phyloP scores from a whole-genome alignment of 2,113 vertebrate genomes.

The Rhinoderma darwinii region DNA sequence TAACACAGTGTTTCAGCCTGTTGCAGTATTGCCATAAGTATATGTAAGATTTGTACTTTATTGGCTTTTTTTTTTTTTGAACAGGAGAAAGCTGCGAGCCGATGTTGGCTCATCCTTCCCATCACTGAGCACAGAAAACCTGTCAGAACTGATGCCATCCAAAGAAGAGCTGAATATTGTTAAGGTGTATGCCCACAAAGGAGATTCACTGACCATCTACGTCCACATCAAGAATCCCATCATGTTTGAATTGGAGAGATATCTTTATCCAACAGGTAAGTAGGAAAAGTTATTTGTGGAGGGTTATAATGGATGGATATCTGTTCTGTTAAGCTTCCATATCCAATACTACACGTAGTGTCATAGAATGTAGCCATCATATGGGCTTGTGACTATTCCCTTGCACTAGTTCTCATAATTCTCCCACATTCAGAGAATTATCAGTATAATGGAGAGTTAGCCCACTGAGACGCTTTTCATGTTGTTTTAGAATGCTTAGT shows the following conservation, averaged over 20 bases:
- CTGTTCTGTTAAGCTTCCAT: not conserved
- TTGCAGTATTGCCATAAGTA: not conserved
- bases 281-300: not conserved
- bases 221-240: constrained; percentile 84
- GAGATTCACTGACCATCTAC: constrained; percentile 85
- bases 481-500: no score
- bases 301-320: not conserved
- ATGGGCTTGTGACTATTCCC: no score
- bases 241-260: constrained; percentile 89
- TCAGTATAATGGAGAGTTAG: no score
- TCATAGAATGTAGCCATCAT: not conserved
- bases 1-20: not conserved
- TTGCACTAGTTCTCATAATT: no score
- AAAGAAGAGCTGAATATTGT: constrained; percentile 91
- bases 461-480: no score
- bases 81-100: constrained; percentile 87
- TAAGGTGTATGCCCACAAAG: constrained; percentile 87
- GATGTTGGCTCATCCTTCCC: constrained; percentile 83
- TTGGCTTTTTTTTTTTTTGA: constrained; percentile 6
- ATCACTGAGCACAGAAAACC: constrained; percentile 75
- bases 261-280: constrained; percentile 90
- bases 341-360: not conserved
- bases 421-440: no score
- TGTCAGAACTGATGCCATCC: constrained; percentile 84
- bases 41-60: not conserved